Conservation (phyloP, 2,113 vertebrate species). For the Nipponia nippon region DNA sequence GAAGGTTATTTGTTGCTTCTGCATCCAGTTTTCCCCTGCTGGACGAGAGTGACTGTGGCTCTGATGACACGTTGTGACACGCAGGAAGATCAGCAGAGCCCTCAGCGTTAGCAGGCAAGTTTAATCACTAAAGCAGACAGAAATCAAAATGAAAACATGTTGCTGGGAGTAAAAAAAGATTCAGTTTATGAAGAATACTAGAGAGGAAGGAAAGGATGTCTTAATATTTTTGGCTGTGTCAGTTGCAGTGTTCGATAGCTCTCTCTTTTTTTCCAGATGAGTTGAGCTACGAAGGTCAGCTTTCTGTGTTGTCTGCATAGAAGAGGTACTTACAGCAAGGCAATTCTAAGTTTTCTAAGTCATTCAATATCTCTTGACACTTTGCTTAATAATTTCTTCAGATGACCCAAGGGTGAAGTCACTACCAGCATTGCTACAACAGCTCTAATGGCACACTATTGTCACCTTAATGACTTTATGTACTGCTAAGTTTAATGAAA, state of each 20-base stretch:
- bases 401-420: conserved; percentile 36
- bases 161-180: neutral
- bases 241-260: neutral
- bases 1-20: neutral
- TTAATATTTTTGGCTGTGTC: neutral
- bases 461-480: conserved; percentile 42
- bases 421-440: neutral
- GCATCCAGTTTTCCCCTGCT: neutral
- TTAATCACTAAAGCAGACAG: conserved; percentile 29
- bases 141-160: neutral
- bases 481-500: conserved; percentile 62
- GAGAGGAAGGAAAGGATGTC: neutral
- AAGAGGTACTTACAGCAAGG: neutral
- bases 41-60: neutral
- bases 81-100: neutral
- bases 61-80: neutral
- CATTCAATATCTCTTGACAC: neutral
- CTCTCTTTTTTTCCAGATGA: neutral
- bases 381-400: conserved; percentile 49
- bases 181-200: neutral
- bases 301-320: neutral
- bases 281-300: neutral
- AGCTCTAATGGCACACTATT: neutral
- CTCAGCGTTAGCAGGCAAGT: neutral
- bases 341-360: conserved; percentile 37